These are phyloP conservation scores for Adelosebastes latens DNA, from an alignment of 2,797 vertebrate genomes.

Conservation along the genomic window DNA sequence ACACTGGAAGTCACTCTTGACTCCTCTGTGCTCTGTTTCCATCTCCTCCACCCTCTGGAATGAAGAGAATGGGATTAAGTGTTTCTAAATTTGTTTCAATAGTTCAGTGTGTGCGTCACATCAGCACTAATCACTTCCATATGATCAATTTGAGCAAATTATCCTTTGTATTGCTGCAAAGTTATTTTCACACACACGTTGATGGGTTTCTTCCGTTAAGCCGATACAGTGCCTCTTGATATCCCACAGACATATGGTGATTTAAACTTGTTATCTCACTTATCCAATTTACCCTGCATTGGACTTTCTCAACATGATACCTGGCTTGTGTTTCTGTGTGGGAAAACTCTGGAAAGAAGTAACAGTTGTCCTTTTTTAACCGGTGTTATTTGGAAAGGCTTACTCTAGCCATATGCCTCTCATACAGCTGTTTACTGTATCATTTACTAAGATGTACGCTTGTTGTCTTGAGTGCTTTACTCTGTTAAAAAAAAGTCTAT, in stretches of 20 bases:
- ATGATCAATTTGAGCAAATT: slow-evolving; percentile 31
- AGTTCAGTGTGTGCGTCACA: slow-evolving; percentile 11
- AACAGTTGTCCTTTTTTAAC: not conserved
- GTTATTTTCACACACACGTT: not conserved
- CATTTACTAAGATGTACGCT: not conserved
- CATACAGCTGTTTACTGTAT: slow-evolving; percentile 8
- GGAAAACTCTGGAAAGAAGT: not conserved
- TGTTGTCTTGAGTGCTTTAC: slow-evolving; percentile 14
- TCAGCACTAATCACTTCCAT: slow-evolving; percentile 37
- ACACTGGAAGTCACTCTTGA: not conserved
- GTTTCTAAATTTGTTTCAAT: not conserved
- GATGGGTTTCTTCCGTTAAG: not conserved
- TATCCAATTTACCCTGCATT: slow-evolving; percentile 12
- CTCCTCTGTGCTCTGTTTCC: not conserved
- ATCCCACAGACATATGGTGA: not conserved
- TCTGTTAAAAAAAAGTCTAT: slow-evolving; percentile 16
- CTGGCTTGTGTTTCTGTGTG: slow-evolving; percentile 14
- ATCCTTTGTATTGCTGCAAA: not conserved
- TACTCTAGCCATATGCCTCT: not conserved
- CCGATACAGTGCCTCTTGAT: not conserved
- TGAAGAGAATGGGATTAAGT: not conserved
- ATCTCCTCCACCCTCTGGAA: not conserved
- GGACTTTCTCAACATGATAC: slow-evolving; percentile 3
- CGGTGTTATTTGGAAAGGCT: not conserved
- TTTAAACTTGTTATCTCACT: slow-evolving; percentile 27